phyloP scores from a whole-genome alignment of 2,888 invertebrate genomes.

The Mimachlamys varia region DNA sequence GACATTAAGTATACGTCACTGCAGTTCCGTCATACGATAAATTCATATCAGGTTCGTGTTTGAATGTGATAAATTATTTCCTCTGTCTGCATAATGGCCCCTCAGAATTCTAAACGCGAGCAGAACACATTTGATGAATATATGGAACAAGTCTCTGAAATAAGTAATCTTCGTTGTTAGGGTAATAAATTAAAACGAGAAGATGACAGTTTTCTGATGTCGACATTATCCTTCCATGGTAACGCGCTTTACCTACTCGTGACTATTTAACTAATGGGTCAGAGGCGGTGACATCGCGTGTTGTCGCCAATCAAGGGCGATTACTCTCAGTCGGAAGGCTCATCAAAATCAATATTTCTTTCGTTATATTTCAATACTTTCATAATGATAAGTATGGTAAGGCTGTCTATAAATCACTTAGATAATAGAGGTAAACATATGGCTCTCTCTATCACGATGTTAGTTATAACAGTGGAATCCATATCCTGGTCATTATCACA shows the following conservation, averaged over 20 bases:
- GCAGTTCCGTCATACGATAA: neutral
- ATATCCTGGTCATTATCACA: too few relatives aligned
- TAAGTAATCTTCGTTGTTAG: neutral
- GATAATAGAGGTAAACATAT: too few relatives aligned
- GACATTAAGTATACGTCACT: slow-evolving; percentile 23
- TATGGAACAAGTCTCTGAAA: neutral
- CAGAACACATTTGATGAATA: neutral
- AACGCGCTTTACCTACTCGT: neutral
- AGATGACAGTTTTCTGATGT: neutral
- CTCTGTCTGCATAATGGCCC: neutral
- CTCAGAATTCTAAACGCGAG: neutral
- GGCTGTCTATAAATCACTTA: neutral
- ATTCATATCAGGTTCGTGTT: neutral
- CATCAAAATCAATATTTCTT: neutral
- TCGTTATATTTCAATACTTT: neutral
- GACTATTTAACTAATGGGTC: neutral
- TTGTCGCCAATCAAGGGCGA: neutral
- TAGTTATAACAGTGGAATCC: too few relatives aligned
- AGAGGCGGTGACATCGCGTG: neutral
- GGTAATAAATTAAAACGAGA: neutral
- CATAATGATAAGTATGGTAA: neutral
- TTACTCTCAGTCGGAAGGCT: neutral
- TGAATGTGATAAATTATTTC: slow-evolving; percentile 3
- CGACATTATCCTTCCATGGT: neutral
- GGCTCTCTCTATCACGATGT: too few relatives aligned